Conservation (phyloP, 1,140 invertebrate genomes). For the Venturia canescens region DNA sequence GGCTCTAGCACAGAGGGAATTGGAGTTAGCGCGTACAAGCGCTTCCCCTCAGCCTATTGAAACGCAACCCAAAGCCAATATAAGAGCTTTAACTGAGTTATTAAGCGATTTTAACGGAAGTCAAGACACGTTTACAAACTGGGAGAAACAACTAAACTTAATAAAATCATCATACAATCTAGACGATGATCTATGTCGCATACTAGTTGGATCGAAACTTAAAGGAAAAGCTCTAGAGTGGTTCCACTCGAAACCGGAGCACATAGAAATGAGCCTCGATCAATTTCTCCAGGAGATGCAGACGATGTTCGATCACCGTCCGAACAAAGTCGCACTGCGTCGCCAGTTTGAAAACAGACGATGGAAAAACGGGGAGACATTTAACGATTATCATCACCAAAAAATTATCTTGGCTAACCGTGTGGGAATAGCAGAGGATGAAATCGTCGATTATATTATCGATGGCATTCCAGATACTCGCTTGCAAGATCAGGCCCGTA, state of each 20-base stretch:
- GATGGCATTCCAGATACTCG: constrained; percentile 36
- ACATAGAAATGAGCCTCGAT: constrained; percentile 19
- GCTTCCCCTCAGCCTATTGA: background rate
- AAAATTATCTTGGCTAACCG: constrained; percentile 36
- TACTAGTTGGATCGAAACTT: constrained; percentile 10
- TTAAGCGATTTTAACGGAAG: constrained; percentile 26
- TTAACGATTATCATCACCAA: constrained; percentile 37
- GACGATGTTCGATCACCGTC: constrained; percentile 33
- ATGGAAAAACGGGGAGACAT: constrained; percentile 29
- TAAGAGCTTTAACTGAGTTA: constrained; percentile 14
- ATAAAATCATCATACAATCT: constrained; percentile 17
- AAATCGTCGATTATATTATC: constrained; percentile 43
- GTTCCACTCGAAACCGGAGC: constrained; percentile 41
- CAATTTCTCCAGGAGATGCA: constrained; percentile 3
- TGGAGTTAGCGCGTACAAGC: background rate
- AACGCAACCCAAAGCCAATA: background rate
- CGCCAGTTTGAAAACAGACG: constrained; percentile 16
- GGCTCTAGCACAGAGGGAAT: background rate
- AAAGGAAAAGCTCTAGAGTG: constrained; percentile 26
- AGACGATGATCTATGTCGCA: constrained; percentile 4
- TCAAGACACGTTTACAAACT: constrained; percentile 24
- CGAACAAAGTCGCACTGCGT: constrained; percentile 18
- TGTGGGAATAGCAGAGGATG: constrained; percentile 12
- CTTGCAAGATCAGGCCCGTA: constrained; percentile 39
- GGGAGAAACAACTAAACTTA: constrained; percentile 37